Evolutionary conservation across 1,140 invertebrate genomes (phyloP).

Genomic region (Tenebrio molitor): DNA sequence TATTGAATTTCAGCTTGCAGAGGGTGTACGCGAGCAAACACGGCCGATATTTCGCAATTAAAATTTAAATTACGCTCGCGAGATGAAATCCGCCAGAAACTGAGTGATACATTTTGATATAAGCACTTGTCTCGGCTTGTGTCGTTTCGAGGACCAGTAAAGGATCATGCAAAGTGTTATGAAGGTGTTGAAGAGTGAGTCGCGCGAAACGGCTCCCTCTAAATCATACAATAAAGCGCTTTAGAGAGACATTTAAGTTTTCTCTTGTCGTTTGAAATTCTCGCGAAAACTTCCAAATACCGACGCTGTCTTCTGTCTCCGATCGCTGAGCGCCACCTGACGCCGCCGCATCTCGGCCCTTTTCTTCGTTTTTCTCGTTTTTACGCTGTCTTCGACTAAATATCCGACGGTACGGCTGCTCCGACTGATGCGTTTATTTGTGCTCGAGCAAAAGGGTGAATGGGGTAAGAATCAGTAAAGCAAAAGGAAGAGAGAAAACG

Average conservation of each 20-base stretch:
- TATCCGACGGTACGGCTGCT: too few species aligned
- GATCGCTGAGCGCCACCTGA: background rate
- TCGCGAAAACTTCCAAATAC: slow-evolving; percentile 33
- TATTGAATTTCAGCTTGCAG: background rate
- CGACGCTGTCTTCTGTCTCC: background rate
- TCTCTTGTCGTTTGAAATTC: slow-evolving; percentile 31
- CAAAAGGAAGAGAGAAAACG: too few species aligned
- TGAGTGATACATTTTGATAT: slow-evolving; percentile 22
- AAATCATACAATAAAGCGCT: slow-evolving; percentile 39
- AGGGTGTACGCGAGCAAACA: background rate
- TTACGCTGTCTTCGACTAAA: too few species aligned
- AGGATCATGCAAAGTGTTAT: slow-evolving; percentile 34
- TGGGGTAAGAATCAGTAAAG: too few species aligned
- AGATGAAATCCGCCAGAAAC: background rate
- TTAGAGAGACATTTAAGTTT: slow-evolving; percentile 38
- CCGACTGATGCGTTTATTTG: too few species aligned
- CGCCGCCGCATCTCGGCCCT: too few species aligned
- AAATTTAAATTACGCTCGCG: slow-evolving; percentile 18
- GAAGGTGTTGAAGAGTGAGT: slow-evolving; percentile 31
- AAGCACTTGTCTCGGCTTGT: slow-evolving; percentile 19
- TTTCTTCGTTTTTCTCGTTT: too few species aligned
- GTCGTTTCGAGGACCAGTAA: background rate
- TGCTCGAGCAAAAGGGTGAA: too few species aligned
- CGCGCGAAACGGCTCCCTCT: slow-evolving; percentile 13
- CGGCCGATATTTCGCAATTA: slow-evolving; percentile 6